Percentiles rank a stretch among this genome's conserved stretches.
These are phyloP conservation scores for Forbesichthys agassizii DNA, from an alignment of 2,113 vertebrate species.

Conservation along the genomic window DNA sequence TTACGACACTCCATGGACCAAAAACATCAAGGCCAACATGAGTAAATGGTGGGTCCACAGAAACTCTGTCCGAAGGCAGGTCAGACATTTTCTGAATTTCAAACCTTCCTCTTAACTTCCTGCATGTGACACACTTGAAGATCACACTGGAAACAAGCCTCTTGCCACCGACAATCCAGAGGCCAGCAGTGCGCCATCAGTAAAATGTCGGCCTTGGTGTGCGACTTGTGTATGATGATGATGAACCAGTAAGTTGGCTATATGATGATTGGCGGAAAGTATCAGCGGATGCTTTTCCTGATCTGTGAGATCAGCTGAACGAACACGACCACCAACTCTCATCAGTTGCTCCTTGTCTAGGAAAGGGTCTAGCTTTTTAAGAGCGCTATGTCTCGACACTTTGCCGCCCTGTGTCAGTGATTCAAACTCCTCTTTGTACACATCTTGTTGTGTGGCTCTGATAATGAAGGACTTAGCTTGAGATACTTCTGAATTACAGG, in stretches of 20 bases:
- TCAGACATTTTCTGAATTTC: not conserved
- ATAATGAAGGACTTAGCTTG: not conserved
- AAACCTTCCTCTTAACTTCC: not conserved
- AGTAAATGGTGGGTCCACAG: not conserved
- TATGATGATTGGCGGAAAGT: not conserved
- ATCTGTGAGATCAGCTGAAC: no score
- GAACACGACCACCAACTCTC: no score
- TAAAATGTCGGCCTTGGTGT: not conserved
- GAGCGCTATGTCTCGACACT: not conserved
- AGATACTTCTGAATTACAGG: not conserved
- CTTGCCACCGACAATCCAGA: not conserved
- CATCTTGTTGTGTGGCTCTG: not conserved
- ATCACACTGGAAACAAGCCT: not conserved
- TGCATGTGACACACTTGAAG: not conserved
- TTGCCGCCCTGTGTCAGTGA: not conserved
- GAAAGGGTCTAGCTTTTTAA: not conserved
- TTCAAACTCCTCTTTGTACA: not conserved
- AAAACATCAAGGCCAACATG: not conserved
- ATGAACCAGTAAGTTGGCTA: not conserved
- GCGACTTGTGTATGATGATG: not conserved
- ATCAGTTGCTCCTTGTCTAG: not conserved
- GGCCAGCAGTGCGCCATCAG: not conserved
- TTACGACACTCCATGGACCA: not conserved
- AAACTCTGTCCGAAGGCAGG: not conserved
- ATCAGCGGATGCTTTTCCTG: not conserved